Base-by-base conservation (phyloP, 2,888 invertebrate species). In the Chromoteleia sp. region DNA sequence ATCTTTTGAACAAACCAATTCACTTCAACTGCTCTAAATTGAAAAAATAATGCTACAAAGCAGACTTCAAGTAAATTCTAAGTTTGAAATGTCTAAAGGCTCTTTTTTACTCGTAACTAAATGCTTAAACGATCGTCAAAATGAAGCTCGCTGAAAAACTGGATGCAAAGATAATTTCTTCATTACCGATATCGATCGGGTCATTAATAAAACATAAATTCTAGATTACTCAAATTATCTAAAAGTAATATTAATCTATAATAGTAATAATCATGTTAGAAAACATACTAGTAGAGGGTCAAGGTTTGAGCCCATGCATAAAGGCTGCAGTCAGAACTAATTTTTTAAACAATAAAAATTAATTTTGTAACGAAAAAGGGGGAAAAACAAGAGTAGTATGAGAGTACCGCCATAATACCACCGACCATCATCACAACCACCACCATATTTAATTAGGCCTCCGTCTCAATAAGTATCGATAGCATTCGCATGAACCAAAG, bases 401-500 rank as follows among this genome's bases (percentile, higher is more conserved):
- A 43, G 17, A 45, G 63, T 63, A 74, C 54, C 63, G 52, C 39
- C 52, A 43, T 50, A 61, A 48, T 63, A 70, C 29, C 77, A 77
- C 48, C 63, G 61, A 77, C 68, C 76, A 71, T 77, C 50, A 56
- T 77, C 77, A 77, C 45, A 77, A 77, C 70, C 70, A 63, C 41
- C 77, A 77, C 77, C 77, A 63, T 59, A 45, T 70, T 59, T 43
- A 77, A 63, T 63, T 48, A 58, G 65, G 54, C 50, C 50, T 65
- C 56, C 65, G 63, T 50, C 43, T 71, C 39, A 63, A 70, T 61
- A 54, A 76, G 43, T 58, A 54, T 17, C 70, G 77, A 71, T 65
- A 77, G 71, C 77, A 77, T 74, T 79, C 73, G 61, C 74, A 80
- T 74, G 58, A 70, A 50, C 33, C 36, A 67, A 73, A 67, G 56